Evolutionary conservation across 2,113 vertebrate genomes (phyloP), one percentile per base, ranked within the genome.

Genomic region (Hippolais icterina): DNA sequence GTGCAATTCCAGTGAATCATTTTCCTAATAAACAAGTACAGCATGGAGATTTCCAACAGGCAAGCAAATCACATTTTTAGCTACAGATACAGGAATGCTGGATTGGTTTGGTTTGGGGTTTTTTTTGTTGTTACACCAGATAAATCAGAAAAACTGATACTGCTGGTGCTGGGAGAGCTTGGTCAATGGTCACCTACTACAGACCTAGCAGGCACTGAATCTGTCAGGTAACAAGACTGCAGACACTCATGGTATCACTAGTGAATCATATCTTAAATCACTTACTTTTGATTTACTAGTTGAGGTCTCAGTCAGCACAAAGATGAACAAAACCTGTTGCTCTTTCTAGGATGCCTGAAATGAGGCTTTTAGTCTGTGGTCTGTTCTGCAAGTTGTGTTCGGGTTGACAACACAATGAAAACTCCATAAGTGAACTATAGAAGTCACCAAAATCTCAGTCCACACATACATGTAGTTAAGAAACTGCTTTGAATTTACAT

Each of bases 21-120:
- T 92, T 83, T 61, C 63, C 20, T 68, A 94, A 90, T 13, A 57
- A 87, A 24, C 39, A 85, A 57, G 79, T 59, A 72, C 25, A 88
- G 66, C 41, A n/a, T 0, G 10, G 72, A 80, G 69, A 68, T 93
- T 89, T 94, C 52, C 70, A 65, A 60, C 52, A 70, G 63, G 46
- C 63, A 90, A 72, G 50, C 37, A 86, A 90, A 83, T 71, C 46
- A 37, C 31, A 19, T 79, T 60, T 93, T 94, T 83, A 72, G 76
- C 78, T 83, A 21, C 15, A 61, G 46, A 59, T 72, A 61, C 31
- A 81, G 56, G 76, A 83, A 89, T 63, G 64, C 39, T 83, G 64
- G 1, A 1, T 10, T 15, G 14, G 10, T 54, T n/a, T n/a, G n/a
- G 37, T 8, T 35, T 37, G 37, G 8, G 37, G 37, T 39, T 39